Evolutionary conservation across 2,797 vertebrate genomes (phyloP).

Genomic region (Lepilemur ruficaudatus): DNA sequence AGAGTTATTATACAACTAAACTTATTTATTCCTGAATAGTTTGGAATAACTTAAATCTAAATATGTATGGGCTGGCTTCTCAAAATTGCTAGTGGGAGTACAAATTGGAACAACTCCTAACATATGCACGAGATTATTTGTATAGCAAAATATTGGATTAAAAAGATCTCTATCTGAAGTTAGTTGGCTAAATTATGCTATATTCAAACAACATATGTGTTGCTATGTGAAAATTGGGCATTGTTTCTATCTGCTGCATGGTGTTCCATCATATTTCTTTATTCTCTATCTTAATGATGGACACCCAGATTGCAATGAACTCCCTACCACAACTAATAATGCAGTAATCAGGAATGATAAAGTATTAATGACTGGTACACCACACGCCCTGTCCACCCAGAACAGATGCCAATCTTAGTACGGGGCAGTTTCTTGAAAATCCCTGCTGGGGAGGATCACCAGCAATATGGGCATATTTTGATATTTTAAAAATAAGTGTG

Average conservation of each 20-base stretch:
- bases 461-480: not conserved
- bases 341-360: not conserved
- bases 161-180: not conserved
- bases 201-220: not conserved
- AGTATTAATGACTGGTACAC: not conserved
- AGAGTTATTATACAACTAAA: not conserved
- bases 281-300: not conserved
- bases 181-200: not conserved
- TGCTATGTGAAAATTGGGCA: not conserved
- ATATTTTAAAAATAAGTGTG: not conserved
- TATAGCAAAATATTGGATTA: not conserved
- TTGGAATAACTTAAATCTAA: not conserved
- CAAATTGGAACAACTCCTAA: not conserved
- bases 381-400: not conserved
- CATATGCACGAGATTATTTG: not conserved
- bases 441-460: not conserved
- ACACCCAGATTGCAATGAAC: not conserved
- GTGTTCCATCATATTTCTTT: not conserved
- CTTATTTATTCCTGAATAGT: not conserved
- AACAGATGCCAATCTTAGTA: not conserved
- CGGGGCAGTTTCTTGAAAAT: not conserved
- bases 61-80: not conserved
- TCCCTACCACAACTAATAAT: not conserved
- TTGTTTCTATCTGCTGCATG: not conserved
- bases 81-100: not conserved